Base-by-base conservation (phyloP, 2,797 vertebrate genomes). In the Amphiprion clarkii region DNA sequence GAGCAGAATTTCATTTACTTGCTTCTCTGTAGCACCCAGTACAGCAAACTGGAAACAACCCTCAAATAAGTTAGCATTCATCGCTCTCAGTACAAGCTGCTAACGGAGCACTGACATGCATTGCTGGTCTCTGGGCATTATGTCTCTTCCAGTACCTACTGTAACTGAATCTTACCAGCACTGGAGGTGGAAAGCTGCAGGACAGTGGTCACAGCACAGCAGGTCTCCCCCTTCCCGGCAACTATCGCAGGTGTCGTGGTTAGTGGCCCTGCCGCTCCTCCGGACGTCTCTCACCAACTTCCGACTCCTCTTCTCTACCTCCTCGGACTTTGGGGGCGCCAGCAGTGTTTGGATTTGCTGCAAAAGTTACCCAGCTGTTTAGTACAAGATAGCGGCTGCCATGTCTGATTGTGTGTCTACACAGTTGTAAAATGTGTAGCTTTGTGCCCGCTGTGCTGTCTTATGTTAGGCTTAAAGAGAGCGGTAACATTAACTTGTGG, bases 241-340 rank as follows among this genome's bases (percentile, higher is more conserved):
- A 82, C 98, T 99, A 90, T 99, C 98, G 85, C 98, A 99, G 94
- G 97, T 98, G 94, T 99, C 97, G 89, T 98, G 98, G 95, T 98
- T 99, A 84, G 96, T 99, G 92, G 97, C 96, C 89, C 98, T 92
- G 86, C 98, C 97, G 89, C 96, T 97, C 88, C 98, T 95, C 90
- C 97, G 95, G 72, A 96, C 96, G 93, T 97, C 97, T 90, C 97
- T 95, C 82, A 98, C 97, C 76, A 96, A 94, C 94, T 96, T 97
- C 89, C 97, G 95, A 89, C 96, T 97, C 88, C 95, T 94, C 90
- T 98, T 98, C 82, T 99, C 97, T 11, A 96, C 95, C 67, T 99
- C 98, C 85, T 98, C 98, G 21, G 97, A 97, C 92, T 98, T 97
- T 51, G 98, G 98, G 73, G 98, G 98, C 66, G 98, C 97, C 92